A percentile compares a stretch with the other conserved stretches of the same genome.
Conservation (phyloP, 2,888 invertebrate genomes). For the Chirona hameri region DNA sequence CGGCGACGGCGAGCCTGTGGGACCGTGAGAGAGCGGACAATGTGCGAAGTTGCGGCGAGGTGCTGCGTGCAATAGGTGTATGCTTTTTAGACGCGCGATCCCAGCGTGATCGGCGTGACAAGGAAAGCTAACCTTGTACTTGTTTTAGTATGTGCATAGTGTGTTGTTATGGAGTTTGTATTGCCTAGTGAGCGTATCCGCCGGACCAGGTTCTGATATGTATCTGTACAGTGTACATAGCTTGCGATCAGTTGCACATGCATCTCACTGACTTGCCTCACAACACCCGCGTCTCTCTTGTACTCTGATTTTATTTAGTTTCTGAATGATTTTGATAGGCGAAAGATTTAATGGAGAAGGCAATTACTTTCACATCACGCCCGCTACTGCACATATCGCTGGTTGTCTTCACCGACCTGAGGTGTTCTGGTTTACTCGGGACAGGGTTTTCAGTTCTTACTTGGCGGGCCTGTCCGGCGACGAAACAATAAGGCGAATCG, state of each 20-base stretch:
- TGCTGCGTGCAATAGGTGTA: background rate
- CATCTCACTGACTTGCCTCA: background rate
- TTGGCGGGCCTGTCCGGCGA: background rate
- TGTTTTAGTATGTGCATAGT: background rate
- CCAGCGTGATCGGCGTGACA: background rate
- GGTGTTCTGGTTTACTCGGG: too few relatives aligned
- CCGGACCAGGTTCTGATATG: background rate
- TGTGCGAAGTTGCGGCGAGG: background rate
- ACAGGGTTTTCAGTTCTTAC: background rate
- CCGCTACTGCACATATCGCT: background rate
- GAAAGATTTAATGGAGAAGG: background rate
- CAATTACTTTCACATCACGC: background rate
- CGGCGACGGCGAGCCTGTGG: background rate
- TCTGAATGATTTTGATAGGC: background rate
- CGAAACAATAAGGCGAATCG: background rate
- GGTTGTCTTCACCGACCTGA: background rate
- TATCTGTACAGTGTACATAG: background rate
- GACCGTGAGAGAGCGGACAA: background rate
- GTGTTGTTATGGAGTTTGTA: background rate
- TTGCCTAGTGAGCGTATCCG: background rate
- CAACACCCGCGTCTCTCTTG: background rate
- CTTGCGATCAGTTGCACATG: background rate
- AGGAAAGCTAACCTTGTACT: background rate
- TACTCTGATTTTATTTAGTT: background rate
- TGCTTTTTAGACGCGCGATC: background rate